Evolutionary conservation across 37 sponge, comb jelly and placozoan genomes (phyloP).

Genomic region (Beroe forskalii): DNA sequence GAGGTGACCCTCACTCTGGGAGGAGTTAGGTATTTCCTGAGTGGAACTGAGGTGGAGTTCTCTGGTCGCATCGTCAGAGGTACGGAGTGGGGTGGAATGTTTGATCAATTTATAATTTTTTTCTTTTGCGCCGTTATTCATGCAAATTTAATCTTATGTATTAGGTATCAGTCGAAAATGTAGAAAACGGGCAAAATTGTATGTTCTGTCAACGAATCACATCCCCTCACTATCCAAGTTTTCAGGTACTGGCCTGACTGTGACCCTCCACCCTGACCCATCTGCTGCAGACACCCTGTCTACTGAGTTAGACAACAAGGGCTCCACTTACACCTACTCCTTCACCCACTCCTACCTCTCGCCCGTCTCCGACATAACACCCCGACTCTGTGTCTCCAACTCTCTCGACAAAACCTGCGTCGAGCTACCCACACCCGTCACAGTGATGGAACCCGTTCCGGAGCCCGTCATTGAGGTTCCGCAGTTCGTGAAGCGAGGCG

Average conservation of each 20-base stretch:
- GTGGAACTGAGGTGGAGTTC: background rate
- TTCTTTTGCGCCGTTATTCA: background rate
- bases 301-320: conserved; percentile 19
- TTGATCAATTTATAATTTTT: too few relatives aligned
- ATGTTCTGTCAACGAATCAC: background rate
- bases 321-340: conserved; percentile 23
- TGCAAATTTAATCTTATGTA: background rate
- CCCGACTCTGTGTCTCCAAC: conserved; percentile 41
- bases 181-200: too few relatives aligned
- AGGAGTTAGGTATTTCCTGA: background rate
- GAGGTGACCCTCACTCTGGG: background rate
- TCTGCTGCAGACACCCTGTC: background rate
- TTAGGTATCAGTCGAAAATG: too few relatives aligned
- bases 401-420: background rate
- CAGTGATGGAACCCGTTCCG: background rate
- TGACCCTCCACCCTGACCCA: background rate
- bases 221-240: background rate
- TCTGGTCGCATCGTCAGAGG: background rate
- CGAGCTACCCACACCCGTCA: background rate
- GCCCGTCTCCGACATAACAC: background rate
- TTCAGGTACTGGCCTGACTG: conserved; percentile 35
- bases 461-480: background rate
- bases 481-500: background rate
- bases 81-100: too few relatives aligned
- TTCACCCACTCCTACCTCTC: conserved; percentile 21